Percentiles rank a stretch among this genome's conserved stretches.
Evolutionary conservation across 1,140 invertebrate genomes (phyloP).

Genomic region (Drosophila pandora): DNA sequence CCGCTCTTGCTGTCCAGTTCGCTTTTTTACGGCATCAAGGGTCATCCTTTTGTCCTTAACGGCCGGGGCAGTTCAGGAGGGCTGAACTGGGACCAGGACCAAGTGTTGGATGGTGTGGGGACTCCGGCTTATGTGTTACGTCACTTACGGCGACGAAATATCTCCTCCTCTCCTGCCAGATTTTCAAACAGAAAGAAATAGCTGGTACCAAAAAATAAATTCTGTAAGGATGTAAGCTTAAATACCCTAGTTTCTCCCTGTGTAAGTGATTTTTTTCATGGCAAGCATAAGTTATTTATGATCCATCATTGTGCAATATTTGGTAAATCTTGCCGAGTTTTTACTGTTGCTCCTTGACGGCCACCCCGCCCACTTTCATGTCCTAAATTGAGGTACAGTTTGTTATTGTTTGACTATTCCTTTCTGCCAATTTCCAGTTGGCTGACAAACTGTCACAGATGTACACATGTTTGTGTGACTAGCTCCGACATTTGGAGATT

Average conservation of each 20-base stretch:
- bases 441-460: conserved; percentile 47
- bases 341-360: conserved; percentile 47
- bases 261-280: conserved; percentile 25
- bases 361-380: not conserved
- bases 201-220: not conserved
- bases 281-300: conserved; percentile 82
- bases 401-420: conserved; percentile 43
- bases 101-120: conserved; percentile 11
- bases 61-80: conserved; percentile 52
- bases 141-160: conserved; percentile 52
- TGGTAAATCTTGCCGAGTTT: conserved; percentile 77
- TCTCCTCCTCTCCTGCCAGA: not conserved
- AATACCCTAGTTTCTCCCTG: conserved; percentile 2
- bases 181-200: not conserved
- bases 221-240: not conserved
- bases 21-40: conserved; percentile 80
- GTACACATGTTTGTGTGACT: conserved; percentile 65
- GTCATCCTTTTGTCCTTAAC: conserved; percentile 82
- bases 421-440: conserved; percentile 46
- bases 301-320: conserved; percentile 83
- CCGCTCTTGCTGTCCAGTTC: conserved; percentile 46
- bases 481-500: conserved; percentile 71
- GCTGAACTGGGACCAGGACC: conserved; percentile 7
- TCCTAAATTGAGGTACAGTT: conserved; percentile 59
- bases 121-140: conserved; percentile 69